Base-by-base conservation (phyloP, 2,888 invertebrate species). In the Tridacna gigas region DNA sequence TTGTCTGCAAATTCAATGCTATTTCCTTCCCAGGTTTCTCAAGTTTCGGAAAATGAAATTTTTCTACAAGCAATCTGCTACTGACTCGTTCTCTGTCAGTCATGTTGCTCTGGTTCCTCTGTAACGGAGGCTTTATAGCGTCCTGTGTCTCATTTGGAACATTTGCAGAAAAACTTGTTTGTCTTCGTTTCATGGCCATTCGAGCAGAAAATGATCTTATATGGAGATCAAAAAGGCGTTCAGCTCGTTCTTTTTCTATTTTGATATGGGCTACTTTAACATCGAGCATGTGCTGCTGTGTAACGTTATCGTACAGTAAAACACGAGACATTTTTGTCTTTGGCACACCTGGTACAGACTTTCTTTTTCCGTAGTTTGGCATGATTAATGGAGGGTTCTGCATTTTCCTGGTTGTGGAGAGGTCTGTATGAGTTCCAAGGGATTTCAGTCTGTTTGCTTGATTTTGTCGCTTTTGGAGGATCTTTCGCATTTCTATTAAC, bases 261-360 rank as follows among this genome's bases (percentile, higher is more conserved):
- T 88, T 88, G 9, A 93, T 89, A 26, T 89, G 80, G 0, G 90
- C 89, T 12, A 93, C 77, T 80, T 92, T 91, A 12, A 91, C 90
- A 74, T 92, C 90, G n/a, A 93, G 89, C 89, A 93, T 91, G 77
- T 92, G 92, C 79, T 93, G 92, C 79, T 93, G 93, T 2, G 92
- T 93, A 0, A 92, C 90, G 75, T 93, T 93, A 84, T 93, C 93
- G 77, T 93, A 93, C 1, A 93, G 88, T 22, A 93, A 83, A 1
- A 93, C 93, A 18, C 92, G 86, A 0, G 92, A 89, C 13, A 93
- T 74, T 48, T 90, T 92, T 0, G 93, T 90, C 77, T 93, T 93
- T n/a, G 91, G 92, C 47, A 90, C 79, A 1, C 89, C 84, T n/a
- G 86, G 76, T 12, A 82, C 80, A 47, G 76, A 83, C 9, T 86